Base-by-base conservation (phyloP, 2,113 vertebrate genomes). In the Sapayoa aenigma region DNA sequence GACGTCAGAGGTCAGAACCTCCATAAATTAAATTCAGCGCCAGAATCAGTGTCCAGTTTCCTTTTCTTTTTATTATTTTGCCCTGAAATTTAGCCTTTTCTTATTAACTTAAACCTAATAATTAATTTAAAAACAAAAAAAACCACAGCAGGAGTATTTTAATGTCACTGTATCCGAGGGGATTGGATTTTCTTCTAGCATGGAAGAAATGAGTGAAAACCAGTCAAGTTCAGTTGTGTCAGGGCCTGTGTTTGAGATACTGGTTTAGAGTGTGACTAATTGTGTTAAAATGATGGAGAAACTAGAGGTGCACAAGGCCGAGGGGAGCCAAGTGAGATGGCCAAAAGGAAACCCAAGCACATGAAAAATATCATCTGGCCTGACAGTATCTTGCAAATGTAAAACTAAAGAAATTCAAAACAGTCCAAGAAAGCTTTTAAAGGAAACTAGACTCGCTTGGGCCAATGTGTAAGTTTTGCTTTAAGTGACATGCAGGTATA, bases 11-110 rank as follows among this genome's bases (percentile, higher is more conserved):
- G 93, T 89, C 94, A 97, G 60, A 65, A 76, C 83, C 80, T 95
- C 69, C 83, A 41, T 93, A 96, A 95, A 96, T 95, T 93, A 85
- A 96, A 93, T 93, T 96, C 50, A 80, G 21, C 60, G 39, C 73
- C 60, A 86, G 76, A 72, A 85, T 80, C n/a, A 60, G 88, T 58
- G 50, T 93, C 49, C n/a, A 56, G 30, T 94, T 96, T 95, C 86
- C 72, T 88, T 84, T 83, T 56, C 49, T 63, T 42, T 85, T 84
- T 84, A 86, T 97, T 92, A 73, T 94, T 96, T 84, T 93, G 72
- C 84, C 87, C 95, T 84, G 52, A 91, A 93, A 73, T 35, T 62
- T 87, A 89, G 23, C 56, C 93, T 94, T 92, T 86, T 42, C 52
- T 87, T 75, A 69, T 46, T 87, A 88, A 91, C 39, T 71, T 89